Percentiles rank a stretch among this genome's conserved stretches.
phyloP scores from a whole-genome alignment of 2,797 vertebrate species.

The Danio aesculapii region DNA sequence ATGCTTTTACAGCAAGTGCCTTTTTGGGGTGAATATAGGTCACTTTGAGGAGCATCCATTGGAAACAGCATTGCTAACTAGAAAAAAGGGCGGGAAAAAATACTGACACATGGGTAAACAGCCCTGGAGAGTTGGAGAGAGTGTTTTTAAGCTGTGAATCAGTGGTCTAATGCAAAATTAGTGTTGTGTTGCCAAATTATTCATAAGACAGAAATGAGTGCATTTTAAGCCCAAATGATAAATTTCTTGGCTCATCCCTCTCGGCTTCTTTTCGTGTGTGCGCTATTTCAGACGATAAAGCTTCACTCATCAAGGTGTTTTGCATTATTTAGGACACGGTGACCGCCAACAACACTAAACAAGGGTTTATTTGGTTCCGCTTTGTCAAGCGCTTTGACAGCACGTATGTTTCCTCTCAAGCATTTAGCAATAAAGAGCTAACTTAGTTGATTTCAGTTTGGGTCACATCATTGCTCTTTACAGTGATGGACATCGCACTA shows the following conservation, averaged over 20 bases:
- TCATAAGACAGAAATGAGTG: constrained; percentile 78
- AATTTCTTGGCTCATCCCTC: constrained; percentile 75
- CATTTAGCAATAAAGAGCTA: constrained; percentile 22
- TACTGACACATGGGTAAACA: constrained; percentile 64
- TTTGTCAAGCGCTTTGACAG: constrained; percentile 61
- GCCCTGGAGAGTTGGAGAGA: constrained; percentile 75
- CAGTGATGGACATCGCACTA: constrained; percentile 22
- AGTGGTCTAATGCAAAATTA: constrained; percentile 87
- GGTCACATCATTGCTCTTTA: constrained; percentile 25
- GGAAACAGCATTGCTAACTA: constrained; percentile 76
- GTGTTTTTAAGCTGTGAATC: constrained; percentile 86
- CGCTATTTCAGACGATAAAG: constrained; percentile 38
- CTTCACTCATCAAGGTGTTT: constrained; percentile 56
- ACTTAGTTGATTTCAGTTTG: constrained; percentile 24
- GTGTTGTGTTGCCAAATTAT: constrained; percentile 83
- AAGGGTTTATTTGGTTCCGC: constrained; percentile 63
- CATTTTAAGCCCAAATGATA: constrained; percentile 77
- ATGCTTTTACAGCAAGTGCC: constrained; percentile 30
- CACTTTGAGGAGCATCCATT: constrained; percentile 66
- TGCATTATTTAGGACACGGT: constrained; percentile 75
- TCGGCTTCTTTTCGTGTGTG: constrained; percentile 23
- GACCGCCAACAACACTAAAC: constrained; percentile 71
- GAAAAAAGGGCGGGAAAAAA: constrained; percentile 55
- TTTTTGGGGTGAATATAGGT: constrained; percentile 54
- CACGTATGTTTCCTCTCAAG: constrained; percentile 24